phyloP scores from a whole-genome alignment of 2,113 vertebrate genomes.

The Apteryx mantelli region DNA sequence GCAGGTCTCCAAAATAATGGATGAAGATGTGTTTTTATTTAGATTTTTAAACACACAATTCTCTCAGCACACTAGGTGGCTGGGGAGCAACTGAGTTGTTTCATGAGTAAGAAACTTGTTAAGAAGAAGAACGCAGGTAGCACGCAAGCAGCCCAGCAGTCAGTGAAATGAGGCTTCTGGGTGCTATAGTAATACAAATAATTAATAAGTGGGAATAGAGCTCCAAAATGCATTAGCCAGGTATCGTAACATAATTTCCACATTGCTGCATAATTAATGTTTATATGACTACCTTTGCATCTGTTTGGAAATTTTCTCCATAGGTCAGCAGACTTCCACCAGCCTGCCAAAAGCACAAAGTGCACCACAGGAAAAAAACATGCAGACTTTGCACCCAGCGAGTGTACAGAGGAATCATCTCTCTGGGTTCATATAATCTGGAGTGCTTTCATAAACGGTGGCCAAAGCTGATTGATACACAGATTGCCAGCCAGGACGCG shows the following conservation, averaged over 20 bases:
- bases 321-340: background rate
- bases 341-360: background rate
- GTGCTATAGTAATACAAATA: background rate
- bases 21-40: background rate
- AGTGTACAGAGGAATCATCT: rapidly evolving
- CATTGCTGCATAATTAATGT: rapidly evolving
- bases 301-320: background rate
- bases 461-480: background rate
- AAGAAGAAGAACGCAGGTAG: background rate
- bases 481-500: background rate
- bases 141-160: background rate
- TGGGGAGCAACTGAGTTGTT: background rate
- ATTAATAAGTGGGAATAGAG: background rate
- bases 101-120: background rate
- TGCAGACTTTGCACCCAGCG: background rate
- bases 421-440: background rate
- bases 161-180: background rate
- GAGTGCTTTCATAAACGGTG: background rate
- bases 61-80: background rate
- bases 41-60: background rate
- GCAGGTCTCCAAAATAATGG: background rate
- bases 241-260: background rate
- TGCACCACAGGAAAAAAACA: background rate
- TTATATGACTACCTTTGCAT: background rate
- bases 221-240: background rate